Evolutionary conservation across 2,888 invertebrate species (phyloP), one percentile per base, ranked within the genome.

Genomic region (Elmis aenea): DNA sequence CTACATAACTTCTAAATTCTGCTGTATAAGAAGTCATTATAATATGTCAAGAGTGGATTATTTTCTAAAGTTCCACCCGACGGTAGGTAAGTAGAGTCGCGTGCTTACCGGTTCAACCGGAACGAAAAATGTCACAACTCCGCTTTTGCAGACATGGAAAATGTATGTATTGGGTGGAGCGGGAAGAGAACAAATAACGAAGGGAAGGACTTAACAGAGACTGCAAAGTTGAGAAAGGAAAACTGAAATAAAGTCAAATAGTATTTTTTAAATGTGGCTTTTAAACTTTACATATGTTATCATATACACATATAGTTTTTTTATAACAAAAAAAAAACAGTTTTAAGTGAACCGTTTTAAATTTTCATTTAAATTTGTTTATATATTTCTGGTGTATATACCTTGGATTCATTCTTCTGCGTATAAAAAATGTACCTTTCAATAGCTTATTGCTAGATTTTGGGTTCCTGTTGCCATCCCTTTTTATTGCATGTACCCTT

Each of bases 81-180:
- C 39, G 39, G 39, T 39, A 34, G 31, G 39, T 39, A 39, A 39
- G 39, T 39, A 34, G 39, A 39, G 34, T 39, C 39, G 39, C 39
- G 33, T 39, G 39, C 39, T 39, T 34, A 30, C 38, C 38, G 38
- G 38, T 29, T 38, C 33, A 38, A 29, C 33, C 33, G 38, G 38
- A 38, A 39, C 34, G 30, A 31, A 38, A 31, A 39, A 38, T 43
- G 38, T 38, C 34, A 43, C 38, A 43, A 43, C 43, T 35, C 38
- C 32, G 30, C 25, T 38, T 42, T 38, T 26, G 38, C 37, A 33
- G 34, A 30, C 38, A 28, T 33, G 37, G 42, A 29, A 42, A 42
- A 42, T 42, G 33, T 42, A 42, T 38, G 42, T 42, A 42, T 42
- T 37, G 38, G 42, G 37, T 29, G 30, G 31, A 24, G 21, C 25